Evolutionary conservation across 2,797 vertebrate species (phyloP).

Genomic region (Hypotaenidia okinawae): DNA sequence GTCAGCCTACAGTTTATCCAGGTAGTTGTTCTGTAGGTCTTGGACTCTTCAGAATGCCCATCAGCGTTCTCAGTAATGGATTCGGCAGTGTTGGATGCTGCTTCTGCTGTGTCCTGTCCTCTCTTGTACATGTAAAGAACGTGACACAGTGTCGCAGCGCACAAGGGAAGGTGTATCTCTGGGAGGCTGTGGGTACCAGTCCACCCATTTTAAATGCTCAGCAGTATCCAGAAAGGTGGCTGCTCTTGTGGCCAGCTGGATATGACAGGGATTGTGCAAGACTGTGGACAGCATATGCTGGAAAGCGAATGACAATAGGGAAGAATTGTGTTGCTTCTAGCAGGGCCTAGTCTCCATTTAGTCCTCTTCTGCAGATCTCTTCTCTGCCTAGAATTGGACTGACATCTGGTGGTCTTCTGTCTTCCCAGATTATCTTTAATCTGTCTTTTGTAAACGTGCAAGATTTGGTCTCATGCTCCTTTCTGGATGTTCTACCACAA

Average conservation of each 20-base stretch:
- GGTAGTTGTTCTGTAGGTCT: neutral
- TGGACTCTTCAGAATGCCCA: neutral
- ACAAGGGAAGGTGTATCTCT: too few species aligned
- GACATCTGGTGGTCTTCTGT: slow-evolving; percentile 66
- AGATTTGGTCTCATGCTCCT: slow-evolving; percentile 8
- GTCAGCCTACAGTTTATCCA: neutral
- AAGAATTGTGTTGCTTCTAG: neutral
- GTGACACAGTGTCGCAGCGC: too few species aligned
- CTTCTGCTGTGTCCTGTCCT: neutral
- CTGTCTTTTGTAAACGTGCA: slow-evolving; percentile 27
- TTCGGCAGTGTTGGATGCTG: neutral
- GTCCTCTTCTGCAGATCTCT: slow-evolving; percentile 22
- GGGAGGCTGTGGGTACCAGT: neutral
- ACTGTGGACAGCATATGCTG: neutral
- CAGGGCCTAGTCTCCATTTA: slow-evolving; percentile 35
- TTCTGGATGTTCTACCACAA: slow-evolving; percentile 2
- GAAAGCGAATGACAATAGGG: neutral
- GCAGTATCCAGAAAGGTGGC: neutral
- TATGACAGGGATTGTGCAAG: neutral
- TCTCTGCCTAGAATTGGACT: slow-evolving; percentile 51
- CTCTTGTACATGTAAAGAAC: neutral
- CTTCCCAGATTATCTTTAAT: slow-evolving; percentile 37
- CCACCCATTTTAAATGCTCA: neutral
- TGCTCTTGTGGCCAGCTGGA: neutral
- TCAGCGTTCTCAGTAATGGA: neutral